These are phyloP conservation scores for Caenorhabditis uteleia DNA, from an alignment of 2,888 invertebrate species.

Conservation along the genomic window DNA sequence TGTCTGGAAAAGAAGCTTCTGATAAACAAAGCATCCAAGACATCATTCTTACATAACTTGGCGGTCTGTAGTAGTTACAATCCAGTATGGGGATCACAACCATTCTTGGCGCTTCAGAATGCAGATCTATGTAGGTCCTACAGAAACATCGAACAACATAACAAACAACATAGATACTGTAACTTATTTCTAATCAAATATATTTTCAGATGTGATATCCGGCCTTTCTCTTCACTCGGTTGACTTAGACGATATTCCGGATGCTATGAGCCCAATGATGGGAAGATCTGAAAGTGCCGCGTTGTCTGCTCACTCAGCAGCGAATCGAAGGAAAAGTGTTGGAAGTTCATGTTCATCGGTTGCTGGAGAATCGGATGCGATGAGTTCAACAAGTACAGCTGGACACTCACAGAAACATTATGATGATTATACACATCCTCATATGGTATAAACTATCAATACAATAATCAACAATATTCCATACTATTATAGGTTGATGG, in stretches of 20 bases:
- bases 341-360: slow-evolving; percentile 41
- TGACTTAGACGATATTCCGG: slow-evolving; percentile 56
- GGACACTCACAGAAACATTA: slow-evolving; percentile 20
- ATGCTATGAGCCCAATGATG: slow-evolving; percentile 38
- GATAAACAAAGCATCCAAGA: slow-evolving; percentile 5
- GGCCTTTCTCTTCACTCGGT: slow-evolving; percentile 58
- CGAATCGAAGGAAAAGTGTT: slow-evolving; percentile 25
- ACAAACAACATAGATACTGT: not conserved
- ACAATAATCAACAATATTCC: not conserved
- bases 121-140: slow-evolving; percentile 35
- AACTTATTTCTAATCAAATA: not conserved
- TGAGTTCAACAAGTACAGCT: slow-evolving; percentile 24
- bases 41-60: slow-evolving; percentile 8
- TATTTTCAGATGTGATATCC: slow-evolving; percentile 63
- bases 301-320: slow-evolving; percentile 11
- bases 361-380: slow-evolving; percentile 38
- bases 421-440: slow-evolving; percentile 14
- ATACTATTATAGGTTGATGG: slow-evolving; percentile 39
- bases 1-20: slow-evolving; percentile 7
- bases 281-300: slow-evolving; percentile 14
- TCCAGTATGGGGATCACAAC: slow-evolving; percentile 31
- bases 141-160: too few relatives aligned
- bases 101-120: slow-evolving; percentile 33
- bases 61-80: slow-evolving; percentile 8
- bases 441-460: not conserved